Evolutionary conservation across 2,113 vertebrate genomes (phyloP).

Genomic region (Mus spicilegus): DNA sequence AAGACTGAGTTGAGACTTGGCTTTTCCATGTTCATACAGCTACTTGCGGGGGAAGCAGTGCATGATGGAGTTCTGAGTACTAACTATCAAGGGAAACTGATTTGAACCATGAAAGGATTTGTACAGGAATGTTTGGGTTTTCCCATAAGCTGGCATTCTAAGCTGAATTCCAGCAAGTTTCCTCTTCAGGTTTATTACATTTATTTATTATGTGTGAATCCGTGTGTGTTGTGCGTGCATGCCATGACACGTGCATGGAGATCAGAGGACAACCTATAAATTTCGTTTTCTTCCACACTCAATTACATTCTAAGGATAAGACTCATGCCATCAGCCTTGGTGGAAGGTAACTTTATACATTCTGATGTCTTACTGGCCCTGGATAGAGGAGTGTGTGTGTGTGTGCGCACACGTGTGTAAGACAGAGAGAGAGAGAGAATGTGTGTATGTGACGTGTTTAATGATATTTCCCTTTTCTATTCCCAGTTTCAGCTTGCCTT

Average conservation of each 20-base stretch:
- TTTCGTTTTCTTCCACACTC: background rate
- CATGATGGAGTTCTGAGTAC: background rate
- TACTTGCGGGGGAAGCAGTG: background rate
- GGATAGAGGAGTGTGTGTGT: background rate
- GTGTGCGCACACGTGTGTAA: background rate
- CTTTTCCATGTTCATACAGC: slow-evolving; percentile 56
- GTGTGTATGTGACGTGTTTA: background rate
- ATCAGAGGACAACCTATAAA: background rate
- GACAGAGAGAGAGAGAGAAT: too few species aligned
- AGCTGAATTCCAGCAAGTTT: background rate
- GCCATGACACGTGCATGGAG: too few species aligned
- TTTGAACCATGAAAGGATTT: background rate
- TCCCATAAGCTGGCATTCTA: background rate
- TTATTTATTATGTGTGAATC: background rate
- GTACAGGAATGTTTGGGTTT: background rate
- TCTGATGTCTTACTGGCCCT: background rate
- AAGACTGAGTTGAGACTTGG: slow-evolving; percentile 37
- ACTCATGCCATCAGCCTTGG: background rate
- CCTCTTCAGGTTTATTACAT: background rate
- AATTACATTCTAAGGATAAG: background rate
- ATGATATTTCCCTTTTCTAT: background rate
- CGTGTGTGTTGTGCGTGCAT: too few species aligned
- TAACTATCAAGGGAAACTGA: background rate
- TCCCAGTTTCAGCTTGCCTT: background rate
- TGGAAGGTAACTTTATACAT: background rate